These are phyloP conservation scores for Zelleria hepariella DNA, from an alignment of 2,888 invertebrate genomes.

Conservation along the genomic window DNA sequence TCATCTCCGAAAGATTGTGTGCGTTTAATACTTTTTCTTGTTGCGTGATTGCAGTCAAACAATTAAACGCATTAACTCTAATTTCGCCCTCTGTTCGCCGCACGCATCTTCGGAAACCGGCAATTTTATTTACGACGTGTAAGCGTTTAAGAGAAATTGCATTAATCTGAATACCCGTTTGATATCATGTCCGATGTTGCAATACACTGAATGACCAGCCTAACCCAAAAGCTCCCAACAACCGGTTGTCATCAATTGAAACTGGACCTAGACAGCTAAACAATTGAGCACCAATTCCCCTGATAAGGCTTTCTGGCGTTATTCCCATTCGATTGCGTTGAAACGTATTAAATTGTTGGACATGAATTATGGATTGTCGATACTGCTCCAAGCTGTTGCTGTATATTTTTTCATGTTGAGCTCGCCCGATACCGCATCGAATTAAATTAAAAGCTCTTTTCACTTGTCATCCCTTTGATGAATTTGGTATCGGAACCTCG, in stretches of 20 bases:
- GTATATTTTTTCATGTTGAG: conserved; percentile 62
- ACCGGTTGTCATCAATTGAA: conserved; percentile 21
- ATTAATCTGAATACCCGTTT: conserved; percentile 71
- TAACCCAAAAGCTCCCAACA: conserved; percentile 30
- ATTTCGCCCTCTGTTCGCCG: conserved; percentile 36
- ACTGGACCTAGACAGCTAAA: conserved; percentile 25
- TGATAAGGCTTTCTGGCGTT: conserved; percentile 27
- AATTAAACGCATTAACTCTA: conserved; percentile 53
- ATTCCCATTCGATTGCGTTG: conserved; percentile 30
- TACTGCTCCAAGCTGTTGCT: conserved; percentile 72
- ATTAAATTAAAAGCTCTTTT: conserved; percentile 73
- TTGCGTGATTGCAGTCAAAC: conserved; percentile 37
- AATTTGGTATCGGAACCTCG: conserved; percentile 58
- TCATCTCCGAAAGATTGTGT: background rate
- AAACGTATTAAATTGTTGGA: conserved; percentile 70
- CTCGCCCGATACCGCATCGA: conserved; percentile 67
- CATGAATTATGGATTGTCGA: conserved; percentile 74
- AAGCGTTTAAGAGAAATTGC: conserved; percentile 72
- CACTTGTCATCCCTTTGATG: conserved; percentile 68
- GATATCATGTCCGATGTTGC: conserved; percentile 69
- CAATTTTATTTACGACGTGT: conserved; percentile 72
- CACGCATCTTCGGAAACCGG: conserved; percentile 47
- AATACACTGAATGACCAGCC: conserved; percentile 50
- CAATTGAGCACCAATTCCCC: conserved; percentile 40
- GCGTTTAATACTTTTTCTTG: conserved; percentile 18